A percentile compares a stretch with the other conserved stretches of the same genome.
phyloP scores from a whole-genome alignment of 2,888 invertebrate genomes.

The Tyria jacobaeae region DNA sequence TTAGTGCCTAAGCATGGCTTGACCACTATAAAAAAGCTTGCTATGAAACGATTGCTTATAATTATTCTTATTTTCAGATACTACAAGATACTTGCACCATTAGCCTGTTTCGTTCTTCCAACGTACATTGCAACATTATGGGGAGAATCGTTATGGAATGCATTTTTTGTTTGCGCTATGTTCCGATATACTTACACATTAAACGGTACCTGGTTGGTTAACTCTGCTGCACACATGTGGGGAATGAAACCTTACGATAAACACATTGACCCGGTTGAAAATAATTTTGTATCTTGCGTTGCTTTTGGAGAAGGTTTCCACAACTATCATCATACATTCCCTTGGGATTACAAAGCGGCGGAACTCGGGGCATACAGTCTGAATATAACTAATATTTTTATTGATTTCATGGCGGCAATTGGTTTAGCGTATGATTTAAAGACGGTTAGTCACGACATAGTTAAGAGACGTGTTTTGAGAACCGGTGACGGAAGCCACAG shows the following conservation, averaged over 20 bases:
- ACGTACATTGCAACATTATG: constrained; percentile 91
- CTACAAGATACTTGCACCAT: constrained; percentile 90
- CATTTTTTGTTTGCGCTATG: constrained; percentile 89
- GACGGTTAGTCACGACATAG: constrained; percentile 90
- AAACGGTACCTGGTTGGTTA: constrained; percentile 96
- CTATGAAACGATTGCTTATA: no score
- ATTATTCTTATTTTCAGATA: constrained; percentile 82
- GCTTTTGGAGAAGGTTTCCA: constrained; percentile 94
- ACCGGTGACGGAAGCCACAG: constrained; percentile 91
- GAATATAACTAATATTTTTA: constrained; percentile 91
- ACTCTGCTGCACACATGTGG: constrained; percentile 94
- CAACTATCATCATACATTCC: constrained; percentile 95
- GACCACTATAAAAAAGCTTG: no score
- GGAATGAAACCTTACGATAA: constrained; percentile 91
- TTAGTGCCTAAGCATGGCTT: no score
- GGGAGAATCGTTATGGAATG: constrained; percentile 89
- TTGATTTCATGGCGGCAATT: constrained; percentile 92
- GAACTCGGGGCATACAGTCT: constrained; percentile 90
- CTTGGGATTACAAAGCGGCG: constrained; percentile 94
- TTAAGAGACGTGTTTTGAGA: constrained; percentile 89
- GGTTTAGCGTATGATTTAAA: constrained; percentile 96
- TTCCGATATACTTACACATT: constrained; percentile 92
- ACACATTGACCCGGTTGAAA: constrained; percentile 91
- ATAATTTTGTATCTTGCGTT: constrained; percentile 87
- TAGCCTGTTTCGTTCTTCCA: constrained; percentile 92